A percentile compares a stretch with the other conserved stretches of the same genome.
Evolutionary conservation across 2,888 invertebrate species (phyloP).

Genomic region (Gibbula magus): DNA sequence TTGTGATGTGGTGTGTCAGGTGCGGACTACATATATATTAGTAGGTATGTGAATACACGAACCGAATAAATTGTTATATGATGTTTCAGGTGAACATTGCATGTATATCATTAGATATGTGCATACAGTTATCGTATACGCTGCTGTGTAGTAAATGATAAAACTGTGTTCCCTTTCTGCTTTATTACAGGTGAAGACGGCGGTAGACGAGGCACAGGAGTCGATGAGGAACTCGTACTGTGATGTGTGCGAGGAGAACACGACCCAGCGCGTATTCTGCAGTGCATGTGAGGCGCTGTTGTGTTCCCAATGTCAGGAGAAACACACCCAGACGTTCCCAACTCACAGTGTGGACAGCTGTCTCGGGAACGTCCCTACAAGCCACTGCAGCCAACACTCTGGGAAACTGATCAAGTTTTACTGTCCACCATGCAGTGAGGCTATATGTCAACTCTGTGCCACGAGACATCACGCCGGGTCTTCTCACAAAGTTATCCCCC

Average conservation of each 20-base stretch:
- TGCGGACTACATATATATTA: too few species aligned
- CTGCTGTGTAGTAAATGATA: too few species aligned
- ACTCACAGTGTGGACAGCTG: not conserved
- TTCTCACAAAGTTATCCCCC: not conserved
- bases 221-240: not conserved
- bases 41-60: too few species aligned
- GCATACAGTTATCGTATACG: too few species aligned
- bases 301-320: not conserved
- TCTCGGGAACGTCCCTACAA: not conserved
- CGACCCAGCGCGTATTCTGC: not conserved
- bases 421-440: not conserved
- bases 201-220: not conserved
- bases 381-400: not conserved
- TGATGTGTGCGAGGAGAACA: not conserved
- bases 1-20: too few species aligned
- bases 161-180: too few species aligned
- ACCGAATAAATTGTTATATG: too few species aligned
- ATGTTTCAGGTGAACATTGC: too few species aligned
- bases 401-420: not conserved
- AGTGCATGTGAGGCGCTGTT: not conserved
- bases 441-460: slow-evolving; percentile 1
- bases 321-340: not conserved
- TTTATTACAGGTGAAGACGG: not conserved
- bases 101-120: too few species aligned
- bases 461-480: not conserved